Evolutionary conservation across 1,140 invertebrate genomes (phyloP).

Genomic region (Wasmannia auropunctata): DNA sequence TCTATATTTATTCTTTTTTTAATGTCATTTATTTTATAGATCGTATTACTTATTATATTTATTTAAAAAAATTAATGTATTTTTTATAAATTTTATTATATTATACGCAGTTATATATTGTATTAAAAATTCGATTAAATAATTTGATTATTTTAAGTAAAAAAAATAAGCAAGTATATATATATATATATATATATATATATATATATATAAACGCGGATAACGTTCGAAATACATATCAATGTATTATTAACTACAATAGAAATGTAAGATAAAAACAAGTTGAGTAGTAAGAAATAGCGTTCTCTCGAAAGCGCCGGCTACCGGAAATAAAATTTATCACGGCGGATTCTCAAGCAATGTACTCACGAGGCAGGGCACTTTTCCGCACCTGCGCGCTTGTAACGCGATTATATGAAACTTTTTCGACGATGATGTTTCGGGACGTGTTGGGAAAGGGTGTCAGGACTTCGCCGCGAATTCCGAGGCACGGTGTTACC

Average conservation of each 20-base stretch:
- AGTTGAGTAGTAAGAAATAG: not conserved
- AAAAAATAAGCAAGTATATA: not conserved
- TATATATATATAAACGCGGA: not conserved
- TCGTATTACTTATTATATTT: not conserved
- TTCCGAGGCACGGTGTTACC: not conserved
- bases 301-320: not conserved
- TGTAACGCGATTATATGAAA: constrained; percentile 39
- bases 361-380: not conserved
- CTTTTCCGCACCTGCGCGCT: not conserved
- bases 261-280: not conserved
- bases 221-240: not conserved
- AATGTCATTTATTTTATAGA: not conserved
- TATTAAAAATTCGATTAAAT: not conserved
- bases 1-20: not conserved
- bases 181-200: too few species aligned
- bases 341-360: not conserved
- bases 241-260: not conserved
- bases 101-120: not conserved
- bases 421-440: constrained; percentile 25
- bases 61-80: not conserved
- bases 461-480: not conserved
- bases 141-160: not conserved
- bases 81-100: not conserved
- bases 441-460: not conserved
- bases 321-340: constrained; percentile 19